Evolutionary conservation across 2,888 invertebrate genomes (phyloP).

Genomic region (Scaeva pyrastri): DNA sequence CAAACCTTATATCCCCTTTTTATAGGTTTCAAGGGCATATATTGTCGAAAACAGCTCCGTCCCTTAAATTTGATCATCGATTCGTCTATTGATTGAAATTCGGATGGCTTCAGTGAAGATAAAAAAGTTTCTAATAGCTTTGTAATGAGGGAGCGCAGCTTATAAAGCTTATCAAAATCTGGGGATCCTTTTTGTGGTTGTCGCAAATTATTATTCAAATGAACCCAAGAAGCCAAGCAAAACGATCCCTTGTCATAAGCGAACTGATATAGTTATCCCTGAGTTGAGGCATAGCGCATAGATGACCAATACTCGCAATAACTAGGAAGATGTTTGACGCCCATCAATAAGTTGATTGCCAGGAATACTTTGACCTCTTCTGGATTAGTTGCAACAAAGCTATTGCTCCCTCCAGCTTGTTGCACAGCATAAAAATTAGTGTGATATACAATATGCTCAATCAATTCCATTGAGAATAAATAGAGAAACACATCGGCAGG

Average conservation of each 20-base stretch:
- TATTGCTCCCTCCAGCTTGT: not conserved
- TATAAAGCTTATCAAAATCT: slow-evolving; percentile 28
- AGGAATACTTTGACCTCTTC: slow-evolving; percentile 22
- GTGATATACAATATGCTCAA: no score
- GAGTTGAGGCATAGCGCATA: not conserved
- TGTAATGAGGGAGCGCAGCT: not conserved
- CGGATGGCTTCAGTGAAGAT: slow-evolving; percentile 6
- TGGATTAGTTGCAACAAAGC: not conserved
- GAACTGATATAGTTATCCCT: no score
- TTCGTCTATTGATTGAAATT: slow-evolving; percentile 76
- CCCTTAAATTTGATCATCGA: slow-evolving; percentile 78
- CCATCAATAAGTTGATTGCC: slow-evolving; percentile 9
- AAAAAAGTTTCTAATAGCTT: slow-evolving; percentile 10
- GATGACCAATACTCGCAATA: slow-evolving; percentile 16
- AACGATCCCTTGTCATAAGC: not conserved
- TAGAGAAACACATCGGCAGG: no score
- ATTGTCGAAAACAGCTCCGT: slow-evolving; percentile 73
- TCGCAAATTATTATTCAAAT: no score
- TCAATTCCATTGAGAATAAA: no score
- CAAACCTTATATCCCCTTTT: slow-evolving; percentile 78
- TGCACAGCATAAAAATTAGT: not conserved
- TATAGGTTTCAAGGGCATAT: slow-evolving; percentile 58
- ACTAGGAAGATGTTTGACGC: not conserved
- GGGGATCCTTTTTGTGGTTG: not conserved
- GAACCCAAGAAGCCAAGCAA: slow-evolving; percentile 20